Conservation (phyloP, 2,113 vertebrate genomes). For the Chaenocephalus aceratus region DNA sequence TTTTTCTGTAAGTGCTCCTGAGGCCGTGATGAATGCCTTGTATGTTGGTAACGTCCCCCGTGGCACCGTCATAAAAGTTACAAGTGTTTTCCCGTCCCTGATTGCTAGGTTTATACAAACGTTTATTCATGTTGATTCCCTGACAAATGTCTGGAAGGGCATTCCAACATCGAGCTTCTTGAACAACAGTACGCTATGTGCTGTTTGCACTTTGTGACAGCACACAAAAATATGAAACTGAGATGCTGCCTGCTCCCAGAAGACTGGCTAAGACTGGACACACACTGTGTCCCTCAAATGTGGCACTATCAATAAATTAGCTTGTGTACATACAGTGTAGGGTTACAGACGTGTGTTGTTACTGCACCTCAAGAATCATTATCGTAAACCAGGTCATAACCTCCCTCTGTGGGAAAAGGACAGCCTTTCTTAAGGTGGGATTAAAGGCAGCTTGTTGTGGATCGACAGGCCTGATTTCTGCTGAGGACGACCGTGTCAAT, state of each 20-base stretch:
- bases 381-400: conserved; percentile 8
- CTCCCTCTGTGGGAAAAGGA: background rate
- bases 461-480: background rate
- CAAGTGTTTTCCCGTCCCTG: conserved; percentile 61
- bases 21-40: conserved; percentile 58
- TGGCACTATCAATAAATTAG: conserved; percentile 3
- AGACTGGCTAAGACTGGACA: conserved; percentile 25
- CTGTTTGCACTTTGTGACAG: conserved; percentile 14
- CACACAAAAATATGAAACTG: conserved; percentile 26
- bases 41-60: conserved; percentile 55
- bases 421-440: background rate
- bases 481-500: background rate
- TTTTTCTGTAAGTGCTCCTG: conserved; percentile 41
- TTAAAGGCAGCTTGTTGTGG: background rate
- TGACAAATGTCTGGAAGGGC: conserved; percentile 47
- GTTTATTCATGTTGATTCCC: conserved; percentile 69
- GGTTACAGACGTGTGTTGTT: conserved; percentile 12
- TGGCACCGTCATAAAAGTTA: conserved; percentile 68
- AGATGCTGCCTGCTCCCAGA: background rate
- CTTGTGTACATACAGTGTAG: conserved; percentile 2
- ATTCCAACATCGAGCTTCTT: conserved; percentile 1
- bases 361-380: background rate
- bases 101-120: conserved; percentile 53
- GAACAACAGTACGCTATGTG: conserved; percentile 19
- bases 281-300: conserved; percentile 26